A percentile compares a stretch with the other conserved stretches of the same genome.
These are phyloP conservation scores for Portevinia maculata DNA, from an alignment of 2,888 invertebrate species.

Conservation along the genomic window DNA sequence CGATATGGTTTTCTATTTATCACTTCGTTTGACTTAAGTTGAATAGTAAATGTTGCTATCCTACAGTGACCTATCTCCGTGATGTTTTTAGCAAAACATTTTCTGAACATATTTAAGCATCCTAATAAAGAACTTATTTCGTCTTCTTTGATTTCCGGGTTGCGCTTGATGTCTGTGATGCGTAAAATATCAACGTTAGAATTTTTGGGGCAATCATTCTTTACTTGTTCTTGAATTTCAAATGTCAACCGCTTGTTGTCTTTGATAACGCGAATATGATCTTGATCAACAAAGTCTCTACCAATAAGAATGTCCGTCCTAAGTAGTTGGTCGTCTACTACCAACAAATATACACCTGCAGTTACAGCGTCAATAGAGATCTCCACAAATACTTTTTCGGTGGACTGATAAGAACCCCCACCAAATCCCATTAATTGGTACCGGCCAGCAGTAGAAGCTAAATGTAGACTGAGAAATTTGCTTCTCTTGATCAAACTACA, in stretches of 20 bases:
- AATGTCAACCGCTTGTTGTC: no score
- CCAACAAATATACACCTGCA: constrained; percentile 23
- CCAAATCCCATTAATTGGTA: no score
- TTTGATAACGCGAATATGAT: no score
- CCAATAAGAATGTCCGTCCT: constrained; percentile 2
- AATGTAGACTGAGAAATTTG: not conserved
- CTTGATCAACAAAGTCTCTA: no score
- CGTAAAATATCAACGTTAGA: not conserved
- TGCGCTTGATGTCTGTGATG: constrained; percentile 11
- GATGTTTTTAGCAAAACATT: constrained; percentile 31
- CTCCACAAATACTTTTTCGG: constrained; percentile 29
- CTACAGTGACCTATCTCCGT: constrained; percentile 6
- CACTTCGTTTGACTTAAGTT: not conserved
- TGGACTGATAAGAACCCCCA: constrained; percentile 9
- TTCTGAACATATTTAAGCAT: constrained; percentile 29
- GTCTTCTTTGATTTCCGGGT: not conserved
- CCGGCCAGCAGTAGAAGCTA: not conserved
- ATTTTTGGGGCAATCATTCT: not conserved
- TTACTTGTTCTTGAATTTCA: constrained; percentile 4
- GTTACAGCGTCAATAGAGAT: constrained; percentile 20
- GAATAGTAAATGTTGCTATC: constrained; percentile 6
- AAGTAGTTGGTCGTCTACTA: constrained; percentile 25
- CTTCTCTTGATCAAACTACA: constrained; percentile 22
- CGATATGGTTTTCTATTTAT: not conserved
- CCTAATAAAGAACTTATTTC: constrained; percentile 1